Evolutionary conservation across 2,797 vertebrate genomes (phyloP).

Genomic region (Dipus sagitta): DNA sequence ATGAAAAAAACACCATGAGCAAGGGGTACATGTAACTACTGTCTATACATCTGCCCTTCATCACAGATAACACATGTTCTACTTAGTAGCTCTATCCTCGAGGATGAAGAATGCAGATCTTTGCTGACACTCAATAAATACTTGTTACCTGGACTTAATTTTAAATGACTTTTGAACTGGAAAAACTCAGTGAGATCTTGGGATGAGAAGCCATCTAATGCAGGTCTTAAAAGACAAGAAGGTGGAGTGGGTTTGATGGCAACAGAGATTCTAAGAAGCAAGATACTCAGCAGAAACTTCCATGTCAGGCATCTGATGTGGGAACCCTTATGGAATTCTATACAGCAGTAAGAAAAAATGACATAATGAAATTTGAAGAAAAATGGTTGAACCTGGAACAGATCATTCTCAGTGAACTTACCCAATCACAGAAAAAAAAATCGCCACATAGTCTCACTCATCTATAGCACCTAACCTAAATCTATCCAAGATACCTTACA

Average conservation of each 20-base stretch:
- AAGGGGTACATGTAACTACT: not conserved
- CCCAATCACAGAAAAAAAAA: too few species aligned
- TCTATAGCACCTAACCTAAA: too few species aligned
- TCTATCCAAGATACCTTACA: too few species aligned
- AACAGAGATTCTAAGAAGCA: not conserved
- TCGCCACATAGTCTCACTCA: too few species aligned
- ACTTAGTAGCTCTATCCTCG: not conserved
- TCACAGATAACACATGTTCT: slow-evolving; percentile 21
- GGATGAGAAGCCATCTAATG: not conserved
- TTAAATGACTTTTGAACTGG: slow-evolving; percentile 10
- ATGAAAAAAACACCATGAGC: too few species aligned
- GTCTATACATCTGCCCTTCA: not conserved
- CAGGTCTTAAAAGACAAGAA: slow-evolving; percentile 25
- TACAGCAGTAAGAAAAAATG: too few species aligned
- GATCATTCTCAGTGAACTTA: too few species aligned
- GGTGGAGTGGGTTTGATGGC: not conserved
- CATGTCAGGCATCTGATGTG: not conserved
- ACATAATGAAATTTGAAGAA: too few species aligned
- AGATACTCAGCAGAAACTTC: not conserved
- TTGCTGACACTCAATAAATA: slow-evolving; percentile 41
- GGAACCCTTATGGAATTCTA: too few species aligned
- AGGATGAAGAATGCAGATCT: slow-evolving; percentile 31
- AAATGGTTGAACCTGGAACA: too few species aligned
- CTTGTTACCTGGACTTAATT: slow-evolving; percentile 25
- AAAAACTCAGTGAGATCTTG: slow-evolving; percentile 7